Percentiles rank a stretch among this genome's conserved stretches.
Conservation (phyloP, 2,888 invertebrate species). For the Tuta absoluta region DNA sequence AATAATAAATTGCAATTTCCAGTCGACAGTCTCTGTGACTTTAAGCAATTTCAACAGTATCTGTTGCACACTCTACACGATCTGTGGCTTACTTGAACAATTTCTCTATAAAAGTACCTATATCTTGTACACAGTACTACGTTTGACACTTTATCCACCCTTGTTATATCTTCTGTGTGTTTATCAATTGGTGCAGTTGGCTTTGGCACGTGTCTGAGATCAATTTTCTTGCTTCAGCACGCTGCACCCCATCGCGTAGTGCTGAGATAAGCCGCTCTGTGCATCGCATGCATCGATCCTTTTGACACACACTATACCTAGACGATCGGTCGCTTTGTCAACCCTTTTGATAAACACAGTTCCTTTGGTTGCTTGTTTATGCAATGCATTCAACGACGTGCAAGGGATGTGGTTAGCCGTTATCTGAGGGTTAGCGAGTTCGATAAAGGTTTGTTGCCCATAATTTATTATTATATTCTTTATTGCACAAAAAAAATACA, state of each 20-base stretch:
- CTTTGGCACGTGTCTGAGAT: constrained; percentile 25
- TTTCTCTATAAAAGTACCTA: no score
- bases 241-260: neutral
- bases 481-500: no score
- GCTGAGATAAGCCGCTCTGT: neutral
- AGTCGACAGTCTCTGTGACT: neutral
- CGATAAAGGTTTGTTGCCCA: neutral
- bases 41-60: no score
- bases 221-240: neutral
- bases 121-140: neutral
- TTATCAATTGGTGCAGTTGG: constrained; percentile 22
- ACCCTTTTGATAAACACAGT: constrained; percentile 2
- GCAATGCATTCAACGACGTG: no score
- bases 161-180: constrained; percentile 2
- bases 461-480: no score
- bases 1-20: constrained; percentile 3
- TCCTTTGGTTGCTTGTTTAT: neutral
- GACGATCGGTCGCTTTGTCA: neutral
- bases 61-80: no score
- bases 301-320: no score
- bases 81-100: no score
- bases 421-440: neutral
- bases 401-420: no score
- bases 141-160: constrained; percentile 17
- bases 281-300: no score